Base-by-base conservation (phyloP, 30 jellyfish, hydroid and myxozoan species). In the Mastigias papua region DNA sequence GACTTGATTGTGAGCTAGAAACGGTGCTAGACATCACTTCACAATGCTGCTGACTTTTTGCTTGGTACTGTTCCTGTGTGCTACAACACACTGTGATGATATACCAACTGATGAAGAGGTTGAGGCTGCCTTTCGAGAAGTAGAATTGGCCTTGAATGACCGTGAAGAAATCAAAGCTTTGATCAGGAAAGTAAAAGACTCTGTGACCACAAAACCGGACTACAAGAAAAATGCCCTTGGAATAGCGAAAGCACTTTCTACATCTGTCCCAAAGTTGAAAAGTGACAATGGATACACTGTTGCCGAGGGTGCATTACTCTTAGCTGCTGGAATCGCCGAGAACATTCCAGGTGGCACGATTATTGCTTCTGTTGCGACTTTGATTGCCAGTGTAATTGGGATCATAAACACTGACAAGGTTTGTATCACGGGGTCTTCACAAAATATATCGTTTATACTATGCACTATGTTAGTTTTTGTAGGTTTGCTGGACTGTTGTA, bases 301-400 rank as follows among this genome's bases (percentile, higher is more conserved):
- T n/a, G 77, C 77, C 17, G 77, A 65, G 37, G 77, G 77, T 0
- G 77, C 77, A 65, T 34, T 65, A 32, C 22, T 23, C 27, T 34
- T 65, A 19, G 33, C 58, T 9, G 54, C 81, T 31, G 81, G 81
- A 9, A 69, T 69, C 33, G 81, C 81, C 13, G 81, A 69, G 30
- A 69, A 69, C 17, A 15, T 69, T 31, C 81, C 62, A 17, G 81
- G 81, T 17, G 81, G 81, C 6, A 69, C 33, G 81, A 34, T 69
- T 8, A 62, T 69, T 5, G 81, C 81, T 15, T 31, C 81, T 30
- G 27, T 69, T 69, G 81, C 81, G 5, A 31, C 81, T 1, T 33
- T 69, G 33, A 48, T 69, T 1, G 54, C 81, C 23, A 69, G 81
- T 10, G 81, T 69, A 33, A 69, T 69, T 69, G 81, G 81, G 23